Evolutionary conservation across 2,797 vertebrate species (phyloP).

Genomic region (Pachyuromys duprasi): DNA sequence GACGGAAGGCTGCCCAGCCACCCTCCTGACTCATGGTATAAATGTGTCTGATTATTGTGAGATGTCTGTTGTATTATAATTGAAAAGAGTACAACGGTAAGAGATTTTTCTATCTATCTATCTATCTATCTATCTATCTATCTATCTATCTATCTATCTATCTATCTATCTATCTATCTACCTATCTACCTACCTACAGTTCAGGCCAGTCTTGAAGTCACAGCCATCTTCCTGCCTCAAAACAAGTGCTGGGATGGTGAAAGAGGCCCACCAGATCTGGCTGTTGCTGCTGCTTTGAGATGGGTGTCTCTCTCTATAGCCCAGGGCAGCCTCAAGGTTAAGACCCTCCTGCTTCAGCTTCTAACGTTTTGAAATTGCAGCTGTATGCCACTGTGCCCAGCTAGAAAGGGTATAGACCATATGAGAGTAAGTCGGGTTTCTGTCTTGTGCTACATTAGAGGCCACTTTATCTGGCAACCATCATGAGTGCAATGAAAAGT

Average conservation of each 20-base stretch:
- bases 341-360: not conserved
- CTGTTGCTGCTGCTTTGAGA: not conserved
- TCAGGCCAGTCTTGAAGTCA: not conserved
- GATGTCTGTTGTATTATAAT: not conserved
- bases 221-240: not conserved
- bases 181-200: too few relatives aligned
- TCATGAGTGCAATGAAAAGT: not conserved
- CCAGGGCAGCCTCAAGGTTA: not conserved
- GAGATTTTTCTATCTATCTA: not conserved
- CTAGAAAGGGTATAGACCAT: not conserved
- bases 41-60: slow-evolving; percentile 29
- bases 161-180: too few relatives aligned
- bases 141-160: too few relatives aligned
- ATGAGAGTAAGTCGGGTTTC: not conserved
- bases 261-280: not conserved
- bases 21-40: not conserved
- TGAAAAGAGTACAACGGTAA: not conserved
- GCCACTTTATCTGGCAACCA: not conserved
- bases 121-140: too few relatives aligned
- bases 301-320: not conserved
- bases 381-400: not conserved
- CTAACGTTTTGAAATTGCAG: not conserved
- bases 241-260: not conserved
- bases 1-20: not conserved
- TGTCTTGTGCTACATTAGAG: not conserved